Base-by-base conservation (phyloP, 92 coral and sea anemone species). In the Phenganax subtilis region DNA sequence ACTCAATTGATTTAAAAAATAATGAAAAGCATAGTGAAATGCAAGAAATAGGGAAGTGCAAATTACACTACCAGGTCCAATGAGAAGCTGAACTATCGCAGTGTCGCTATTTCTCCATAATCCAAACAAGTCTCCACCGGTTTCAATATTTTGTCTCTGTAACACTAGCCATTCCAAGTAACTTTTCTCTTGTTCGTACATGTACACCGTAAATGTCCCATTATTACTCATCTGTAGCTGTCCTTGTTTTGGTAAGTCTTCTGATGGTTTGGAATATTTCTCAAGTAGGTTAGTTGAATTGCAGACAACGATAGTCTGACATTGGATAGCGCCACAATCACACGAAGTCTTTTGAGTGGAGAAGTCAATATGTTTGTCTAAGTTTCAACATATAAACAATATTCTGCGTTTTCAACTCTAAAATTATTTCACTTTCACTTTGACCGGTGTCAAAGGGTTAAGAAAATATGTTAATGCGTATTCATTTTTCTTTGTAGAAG, bases 121-220 rank as follows among this genome's bases (percentile, higher is more conserved):
- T 29, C 93, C 93, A 75, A 90, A 86, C 78, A 90, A 72, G 54
- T 85, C 86, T 31, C 93, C 93, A 27, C 97, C 97, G 8, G 97
- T 93, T 79, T 93, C 97, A 9, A 73, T 58, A 65, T 86, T 61
- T 6, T 88, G 90, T 51, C 88, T 82, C 11, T 75, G 73, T 11
- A 91, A 85, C 71, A 91, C 97, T 80, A 89, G 87, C 8, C 85
- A 53, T 54, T 47, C 8, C 71, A 93, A 85, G 78, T 25, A 68
- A 0, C 76, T 20, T 0, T 25, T 47, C 57, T 93, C 97, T 68
- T 89, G 85, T 67, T 85, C 7, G 84, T 85, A 93, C 85, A 90
- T 76, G 47, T 27, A 74, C 25, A 74, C 62, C 62, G 47, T 37
- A 37, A 37, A 37, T 37, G 47, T 37, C 47, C 5, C 47, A 37